Conservation (phyloP, 92 coral and sea anemone genomes). For the Epizoanthus rinbou region DNA sequence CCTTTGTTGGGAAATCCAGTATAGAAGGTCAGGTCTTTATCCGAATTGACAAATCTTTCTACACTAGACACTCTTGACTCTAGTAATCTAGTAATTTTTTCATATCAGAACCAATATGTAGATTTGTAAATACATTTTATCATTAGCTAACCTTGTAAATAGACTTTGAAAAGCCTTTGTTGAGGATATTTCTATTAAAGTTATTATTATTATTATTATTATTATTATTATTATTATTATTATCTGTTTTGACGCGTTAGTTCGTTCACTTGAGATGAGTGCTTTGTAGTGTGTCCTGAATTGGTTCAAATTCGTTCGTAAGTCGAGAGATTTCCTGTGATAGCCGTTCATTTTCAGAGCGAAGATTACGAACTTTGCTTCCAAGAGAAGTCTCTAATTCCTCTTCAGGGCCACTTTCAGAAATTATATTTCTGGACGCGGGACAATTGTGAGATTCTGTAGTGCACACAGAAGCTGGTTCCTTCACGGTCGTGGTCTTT, state of each 20-base stretch:
- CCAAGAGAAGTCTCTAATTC: not conserved
- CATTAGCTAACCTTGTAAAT: too few relatives aligned
- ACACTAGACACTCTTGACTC: conserved; percentile 42
- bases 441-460: not conserved
- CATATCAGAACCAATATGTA: too few relatives aligned
- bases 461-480: not conserved
- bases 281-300: not conserved
- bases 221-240: too few relatives aligned
- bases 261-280: conserved; percentile 36
- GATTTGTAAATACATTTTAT: too few relatives aligned
- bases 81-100: too few relatives aligned
- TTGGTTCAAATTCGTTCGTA: not conserved
- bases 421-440: too few relatives aligned
- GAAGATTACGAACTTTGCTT: conserved; percentile 28
- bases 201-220: too few relatives aligned
- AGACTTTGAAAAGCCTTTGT: too few relatives aligned
- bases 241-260: conserved; percentile 29
- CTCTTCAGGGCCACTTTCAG: too few relatives aligned
- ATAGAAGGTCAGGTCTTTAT: conserved; percentile 58
- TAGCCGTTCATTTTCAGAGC: conserved; percentile 41
- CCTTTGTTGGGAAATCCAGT: conserved; percentile 61
- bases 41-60: conserved; percentile 43
- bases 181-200: too few relatives aligned
- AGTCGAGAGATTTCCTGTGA: conserved; percentile 37
- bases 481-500: not conserved